These are phyloP conservation scores for Rhinolophus sinicus DNA, from an alignment of 2,113 vertebrate genomes.

Conservation along the genomic window DNA sequence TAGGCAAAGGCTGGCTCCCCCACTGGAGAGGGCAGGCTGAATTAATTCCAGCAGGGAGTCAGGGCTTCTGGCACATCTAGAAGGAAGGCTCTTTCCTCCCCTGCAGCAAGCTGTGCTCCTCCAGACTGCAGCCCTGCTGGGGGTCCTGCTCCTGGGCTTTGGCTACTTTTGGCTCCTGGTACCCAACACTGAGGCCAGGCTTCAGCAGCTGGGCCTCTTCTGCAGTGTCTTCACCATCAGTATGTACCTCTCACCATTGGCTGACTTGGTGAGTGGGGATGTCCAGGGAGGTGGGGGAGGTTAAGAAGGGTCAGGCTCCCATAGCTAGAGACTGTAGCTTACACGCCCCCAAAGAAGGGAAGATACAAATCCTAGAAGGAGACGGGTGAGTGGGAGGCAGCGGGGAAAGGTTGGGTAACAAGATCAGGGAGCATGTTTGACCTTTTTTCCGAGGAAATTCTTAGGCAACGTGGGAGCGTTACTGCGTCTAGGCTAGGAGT, in stretches of 20 bases:
- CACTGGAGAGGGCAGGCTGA: not conserved
- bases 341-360: not conserved
- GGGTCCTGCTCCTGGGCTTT: slow-evolving; percentile 83
- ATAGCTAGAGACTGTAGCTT: not conserved
- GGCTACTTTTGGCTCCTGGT: slow-evolving; percentile 90
- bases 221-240: slow-evolving; percentile 94
- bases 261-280: slow-evolving; percentile 88
- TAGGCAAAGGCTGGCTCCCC: not conserved
- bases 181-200: slow-evolving; percentile 61
- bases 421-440: not conserved
- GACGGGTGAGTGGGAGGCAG: not conserved
- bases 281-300: not conserved
- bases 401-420: not conserved
- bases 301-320: not conserved
- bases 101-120: slow-evolving; percentile 83
- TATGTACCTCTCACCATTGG: slow-evolving; percentile 96
- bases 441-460: not conserved
- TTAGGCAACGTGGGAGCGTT: not conserved
- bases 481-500: not conserved
- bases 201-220: slow-evolving; percentile 91
- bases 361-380: not conserved
- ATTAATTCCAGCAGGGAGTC: not conserved
- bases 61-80: not conserved
- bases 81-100: not conserved
- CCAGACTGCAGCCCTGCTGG: slow-evolving; percentile 82